Base-by-base conservation (phyloP, 2,797 vertebrate genomes). In the Ctenochaetus hawaiiensis region DNA sequence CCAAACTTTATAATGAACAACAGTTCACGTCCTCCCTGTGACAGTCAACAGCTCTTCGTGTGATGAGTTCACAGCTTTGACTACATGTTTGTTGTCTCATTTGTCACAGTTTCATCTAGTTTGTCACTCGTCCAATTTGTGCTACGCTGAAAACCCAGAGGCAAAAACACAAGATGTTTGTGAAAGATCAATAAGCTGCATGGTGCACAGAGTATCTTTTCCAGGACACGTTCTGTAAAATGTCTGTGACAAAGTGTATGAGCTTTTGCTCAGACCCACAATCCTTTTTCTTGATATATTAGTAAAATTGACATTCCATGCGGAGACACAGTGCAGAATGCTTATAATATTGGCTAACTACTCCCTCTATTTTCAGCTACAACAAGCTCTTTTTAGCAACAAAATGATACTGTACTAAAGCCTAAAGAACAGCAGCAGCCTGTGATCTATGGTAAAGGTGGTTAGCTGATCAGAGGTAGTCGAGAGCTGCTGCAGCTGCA, bases 21-120 rank as follows among this genome's bases (percentile, higher is more conserved):
- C 23, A n/a, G 37, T 18, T 64, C 41, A 59, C 12, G 23, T 73
- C 8, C 18, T 20, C 14, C 22, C 17, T 12, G 47, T 26, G 17
- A 26, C 45, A 64, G 53, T 81, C 47, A 49, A 17, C 20, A 54
- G 17, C 49, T 61, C 43, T 22, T 26, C 11, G 7, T 61, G 62
- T 45, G 37, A 77, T 66, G 51, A 63, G 57, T 49, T 69, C 37
- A 30, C 7, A 2, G 53, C 45, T 70, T 67, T 63, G 48, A 76
- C 51, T 69, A 26, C 6, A 26, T 39, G 47, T 63, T 22, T 41
- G 26, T 47, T 26, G 23, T 54, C 58, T 68, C 39, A 62, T 80
- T 62, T 61, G 54, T 66, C 69, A 57, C 14, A 20, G 52, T n/a
- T 67, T 73, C 44, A 44, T 64, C 23, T 23, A 2, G 34, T 57